Conservation (phyloP, 2,797 vertebrate species). For the Sciurus vulgaris region DNA sequence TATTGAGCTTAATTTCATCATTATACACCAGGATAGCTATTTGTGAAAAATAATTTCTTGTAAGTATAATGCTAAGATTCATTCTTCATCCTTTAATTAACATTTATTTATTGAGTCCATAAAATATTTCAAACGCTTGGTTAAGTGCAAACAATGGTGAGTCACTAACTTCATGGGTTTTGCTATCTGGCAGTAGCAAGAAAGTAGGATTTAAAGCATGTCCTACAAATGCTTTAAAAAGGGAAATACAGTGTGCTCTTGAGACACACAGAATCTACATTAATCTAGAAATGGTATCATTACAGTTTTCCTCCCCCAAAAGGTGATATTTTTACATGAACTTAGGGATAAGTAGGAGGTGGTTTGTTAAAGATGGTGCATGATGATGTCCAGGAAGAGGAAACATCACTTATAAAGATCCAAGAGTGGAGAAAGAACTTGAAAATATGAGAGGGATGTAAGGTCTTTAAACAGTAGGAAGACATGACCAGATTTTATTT, state of each 20-base stretch:
- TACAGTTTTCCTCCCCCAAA: not conserved
- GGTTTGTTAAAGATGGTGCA: not conserved
- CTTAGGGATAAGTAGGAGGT: not conserved
- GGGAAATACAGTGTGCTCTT: not conserved
- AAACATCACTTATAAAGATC: not conserved
- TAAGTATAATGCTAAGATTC: not conserved
- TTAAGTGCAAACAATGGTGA: not conserved
- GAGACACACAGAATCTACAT: not conserved
- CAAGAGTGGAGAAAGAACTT: not conserved
- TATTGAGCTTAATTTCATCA: slow-evolving; percentile 73
- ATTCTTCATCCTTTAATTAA: slow-evolving; percentile 27
- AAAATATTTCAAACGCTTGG: slow-evolving; percentile 8
- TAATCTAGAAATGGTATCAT: not conserved
- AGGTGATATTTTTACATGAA: not conserved
- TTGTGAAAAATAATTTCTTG: slow-evolving; percentile 65
- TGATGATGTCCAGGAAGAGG: not conserved
- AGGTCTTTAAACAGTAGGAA: not conserved
- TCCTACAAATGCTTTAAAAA: not conserved
- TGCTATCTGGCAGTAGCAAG: not conserved
- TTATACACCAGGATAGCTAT: slow-evolving; percentile 57
- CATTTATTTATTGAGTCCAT: slow-evolving; percentile 15
- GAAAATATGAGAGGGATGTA: not conserved
- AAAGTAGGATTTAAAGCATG: not conserved
- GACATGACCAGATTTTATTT: not conserved
- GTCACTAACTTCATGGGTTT: not conserved